Evolutionary conservation across 2,888 invertebrate genomes (phyloP), one percentile per base, ranked within the genome.

Genomic region (Urechis unicinctus): DNA sequence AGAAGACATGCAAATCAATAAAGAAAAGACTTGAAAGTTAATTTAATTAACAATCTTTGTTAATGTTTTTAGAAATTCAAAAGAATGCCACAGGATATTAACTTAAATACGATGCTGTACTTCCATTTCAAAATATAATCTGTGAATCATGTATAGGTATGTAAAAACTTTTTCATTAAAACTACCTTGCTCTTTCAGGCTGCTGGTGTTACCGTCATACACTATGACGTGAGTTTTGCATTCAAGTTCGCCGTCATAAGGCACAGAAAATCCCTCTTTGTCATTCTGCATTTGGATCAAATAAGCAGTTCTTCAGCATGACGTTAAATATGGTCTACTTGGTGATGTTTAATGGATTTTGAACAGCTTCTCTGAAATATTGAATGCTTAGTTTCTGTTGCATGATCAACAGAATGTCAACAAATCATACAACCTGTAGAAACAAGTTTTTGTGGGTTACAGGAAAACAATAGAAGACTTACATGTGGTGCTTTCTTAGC

Each of bases 171-270:
- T n/a, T n/a, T n/a, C n/a, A n/a, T n/a, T n/a, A 47, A 30, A 59
- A 62, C 60, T 60, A 72, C 72, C 66, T 44, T 63, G 54, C 30
- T 72, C 70, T 51, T 64, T 65, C 1, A 70, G 41, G 51, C 62
- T 65, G 25, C 48, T 48, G 41, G 70, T 68, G 50, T 61, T 62
- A 28, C 65, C 70, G 55, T 78, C 78, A 64, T 77, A 78, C 0
- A 78, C 71, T 9, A 78, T 67, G 9, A 77, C 68, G 61, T 73
- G 68, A 54, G 72, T 70, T 65, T 75, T 74, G 58, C 77, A 76
- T 58, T 78, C 76, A 48, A 78, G 61, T 53, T 78, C 78, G 21
- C 72, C 72, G 67, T 77, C 76, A 65, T 76, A 74, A 5, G 75
- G 75, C 1, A 75, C 66, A 52, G 67, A 61, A 59, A 68, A 75